Base-by-base conservation (phyloP, 2,797 vertebrate genomes). In the Protosalanx chinensis region DNA sequence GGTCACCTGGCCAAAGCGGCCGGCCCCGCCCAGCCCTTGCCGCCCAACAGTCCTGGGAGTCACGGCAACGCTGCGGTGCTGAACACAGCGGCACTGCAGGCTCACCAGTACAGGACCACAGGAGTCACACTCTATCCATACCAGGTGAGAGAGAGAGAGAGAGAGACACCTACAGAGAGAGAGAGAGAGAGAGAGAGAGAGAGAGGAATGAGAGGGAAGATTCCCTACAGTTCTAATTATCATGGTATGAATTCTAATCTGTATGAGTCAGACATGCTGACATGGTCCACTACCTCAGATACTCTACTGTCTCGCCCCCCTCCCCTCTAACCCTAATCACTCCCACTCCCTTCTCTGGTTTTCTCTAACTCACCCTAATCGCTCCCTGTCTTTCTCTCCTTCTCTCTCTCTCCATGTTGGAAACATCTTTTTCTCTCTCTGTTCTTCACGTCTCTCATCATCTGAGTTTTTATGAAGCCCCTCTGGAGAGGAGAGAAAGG, bases 101-200 rank as follows among this genome's bases (percentile, higher is more conserved):
- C 94, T 68, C 95, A 97, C 79, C 96, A 96, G 59, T 94, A 89
- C 79, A 84, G 93, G 85, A 94, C 94, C 32, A 97, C 96, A 1
- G 97, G 96, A 0, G 94, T 99, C 70, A 97, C 96, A 23, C 92
- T 98, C 20, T 97, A 97, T 83, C 96, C 97, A 0, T 98, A 98
- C 85, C 96, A 98, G 93, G 97, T 98, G 63, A 83, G 23, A 69
- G 18, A 58, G n/a, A 7, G 56, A 58, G 2, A 15, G 15, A 56
- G 1, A 16, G 15, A 16, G 12, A 13, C n/a, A n/a, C n/a, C n/a
- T n/a, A n/a, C n/a, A 27, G 23, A 91, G 63, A 83, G 23, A 69
- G 18, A 58, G n/a, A 7, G 56, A 58, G 18, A 15, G 15, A 10
- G 1, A 16, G 15, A 16, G 12, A 15, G 15, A 56, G 51, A 0